Conservation (phyloP, 2,888 invertebrate species). For the Rhogogaster chlorosoma region DNA sequence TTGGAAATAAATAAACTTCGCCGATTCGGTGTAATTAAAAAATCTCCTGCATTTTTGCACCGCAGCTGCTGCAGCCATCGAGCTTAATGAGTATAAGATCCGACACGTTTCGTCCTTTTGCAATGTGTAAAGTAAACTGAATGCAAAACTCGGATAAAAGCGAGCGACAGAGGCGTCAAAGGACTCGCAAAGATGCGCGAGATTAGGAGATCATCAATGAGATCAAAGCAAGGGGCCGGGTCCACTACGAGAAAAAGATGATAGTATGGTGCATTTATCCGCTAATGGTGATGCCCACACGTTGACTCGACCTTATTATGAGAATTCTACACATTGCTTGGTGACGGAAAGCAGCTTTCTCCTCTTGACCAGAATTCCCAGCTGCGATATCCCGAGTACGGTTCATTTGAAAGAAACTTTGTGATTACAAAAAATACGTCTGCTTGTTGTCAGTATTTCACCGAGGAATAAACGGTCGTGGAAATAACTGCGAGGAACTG, state of each 20-base stretch:
- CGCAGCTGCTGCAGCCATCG: neutral
- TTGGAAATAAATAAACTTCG: neutral
- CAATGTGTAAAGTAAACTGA: neutral
- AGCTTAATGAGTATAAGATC: neutral
- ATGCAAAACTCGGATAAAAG: slow-evolving; percentile 1
- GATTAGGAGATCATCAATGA: slow-evolving; percentile 28
- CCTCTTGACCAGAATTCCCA: neutral
- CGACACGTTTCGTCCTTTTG: neutral
- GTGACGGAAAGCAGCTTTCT: neutral
- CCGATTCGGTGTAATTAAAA: neutral
- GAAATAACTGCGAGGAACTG: neutral
- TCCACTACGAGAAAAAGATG: slow-evolving; percentile 18
- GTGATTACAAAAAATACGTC: neutral
- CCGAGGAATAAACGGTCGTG: neutral
- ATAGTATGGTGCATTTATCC: slow-evolving; percentile 10
- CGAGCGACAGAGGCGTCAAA: slow-evolving; percentile 36
- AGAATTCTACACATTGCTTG: neutral
- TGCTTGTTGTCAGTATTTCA: neutral
- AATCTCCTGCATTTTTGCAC: neutral
- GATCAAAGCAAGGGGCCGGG: slow-evolving; percentile 35
- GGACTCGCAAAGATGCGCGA: slow-evolving; percentile 36
- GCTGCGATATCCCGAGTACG: neutral
- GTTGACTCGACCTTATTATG: neutral
- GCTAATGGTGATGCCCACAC: slow-evolving; percentile 29
- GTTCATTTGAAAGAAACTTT: neutral